Conservation (phyloP, 2,888 invertebrate species). For the Dryobotodes eremita region DNA sequence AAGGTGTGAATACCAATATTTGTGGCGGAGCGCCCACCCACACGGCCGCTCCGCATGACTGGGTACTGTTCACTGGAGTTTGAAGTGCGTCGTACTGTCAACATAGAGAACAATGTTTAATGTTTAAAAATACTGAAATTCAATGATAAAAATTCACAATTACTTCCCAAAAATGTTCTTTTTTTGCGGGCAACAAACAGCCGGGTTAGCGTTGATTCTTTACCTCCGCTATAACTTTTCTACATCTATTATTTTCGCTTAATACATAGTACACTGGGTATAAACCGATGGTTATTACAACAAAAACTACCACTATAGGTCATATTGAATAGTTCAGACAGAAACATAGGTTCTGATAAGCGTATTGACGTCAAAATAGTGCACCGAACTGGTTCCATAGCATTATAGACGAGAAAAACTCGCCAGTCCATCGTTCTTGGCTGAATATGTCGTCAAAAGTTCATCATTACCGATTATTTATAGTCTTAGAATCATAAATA, state of each 20-base stretch:
- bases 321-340: not conserved
- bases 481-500: not conserved
- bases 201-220: not conserved
- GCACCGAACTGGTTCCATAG: too few relatives aligned
- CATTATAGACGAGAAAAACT: not conserved
- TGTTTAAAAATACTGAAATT: not conserved
- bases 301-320: not conserved
- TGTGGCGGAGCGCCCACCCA: slow-evolving; percentile 20
- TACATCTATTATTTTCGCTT: not conserved
- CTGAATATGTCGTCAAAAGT: too few relatives aligned
- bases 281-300: not conserved
- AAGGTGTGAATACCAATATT: slow-evolving; percentile 50
- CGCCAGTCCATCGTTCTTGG: too few relatives aligned
- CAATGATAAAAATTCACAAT: not conserved
- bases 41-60: slow-evolving; percentile 34
- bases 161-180: not conserved
- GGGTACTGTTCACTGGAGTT: slow-evolving; percentile 40
- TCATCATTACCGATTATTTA: not conserved
- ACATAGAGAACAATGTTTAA: not conserved
- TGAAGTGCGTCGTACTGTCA: slow-evolving; percentile 13
- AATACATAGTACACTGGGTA: not conserved
- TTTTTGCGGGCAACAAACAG: not conserved
- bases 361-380: not conserved
- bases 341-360: not conserved
- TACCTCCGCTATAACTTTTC: not conserved